These are phyloP conservation scores for Tachuris rubrigastra DNA, from an alignment of 2,113 vertebrate species.

Conservation along the genomic window DNA sequence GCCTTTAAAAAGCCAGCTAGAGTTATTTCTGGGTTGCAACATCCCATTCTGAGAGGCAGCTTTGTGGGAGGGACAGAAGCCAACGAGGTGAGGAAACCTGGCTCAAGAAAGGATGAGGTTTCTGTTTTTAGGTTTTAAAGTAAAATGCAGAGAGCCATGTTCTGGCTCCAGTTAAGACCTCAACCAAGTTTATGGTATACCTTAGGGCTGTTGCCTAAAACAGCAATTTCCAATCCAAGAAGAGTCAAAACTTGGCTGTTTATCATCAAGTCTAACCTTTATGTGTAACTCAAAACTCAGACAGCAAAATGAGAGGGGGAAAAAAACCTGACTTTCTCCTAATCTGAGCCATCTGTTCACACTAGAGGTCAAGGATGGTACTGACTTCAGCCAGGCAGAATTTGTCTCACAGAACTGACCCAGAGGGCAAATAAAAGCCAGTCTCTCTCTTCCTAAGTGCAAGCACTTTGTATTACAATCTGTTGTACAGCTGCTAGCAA, in stretches of 20 bases:
- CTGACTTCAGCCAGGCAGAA: background rate
- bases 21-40: background rate
- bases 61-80: background rate
- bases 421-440: constrained; percentile 31
- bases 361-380: constrained; percentile 15
- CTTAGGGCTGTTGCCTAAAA: background rate
- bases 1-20: background rate
- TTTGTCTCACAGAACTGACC: constrained; percentile 5
- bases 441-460: background rate
- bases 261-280: constrained; percentile 2
- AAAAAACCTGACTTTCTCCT: background rate
- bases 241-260: constrained; percentile 24
- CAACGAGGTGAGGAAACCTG: constrained; percentile 16
- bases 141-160: background rate
- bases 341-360: constrained; percentile 45
- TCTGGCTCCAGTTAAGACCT: background rate
- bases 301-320: background rate
- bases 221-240: constrained; percentile 2
- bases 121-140: background rate
- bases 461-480: constrained; percentile 35
- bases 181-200: background rate
- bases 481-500: constrained; percentile 57
- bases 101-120: background rate
- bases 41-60: background rate
- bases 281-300: constrained; percentile 16